These are phyloP conservation scores for Polyodon spathula DNA, from an alignment of 2,113 vertebrate species.

Conservation along the genomic window DNA sequence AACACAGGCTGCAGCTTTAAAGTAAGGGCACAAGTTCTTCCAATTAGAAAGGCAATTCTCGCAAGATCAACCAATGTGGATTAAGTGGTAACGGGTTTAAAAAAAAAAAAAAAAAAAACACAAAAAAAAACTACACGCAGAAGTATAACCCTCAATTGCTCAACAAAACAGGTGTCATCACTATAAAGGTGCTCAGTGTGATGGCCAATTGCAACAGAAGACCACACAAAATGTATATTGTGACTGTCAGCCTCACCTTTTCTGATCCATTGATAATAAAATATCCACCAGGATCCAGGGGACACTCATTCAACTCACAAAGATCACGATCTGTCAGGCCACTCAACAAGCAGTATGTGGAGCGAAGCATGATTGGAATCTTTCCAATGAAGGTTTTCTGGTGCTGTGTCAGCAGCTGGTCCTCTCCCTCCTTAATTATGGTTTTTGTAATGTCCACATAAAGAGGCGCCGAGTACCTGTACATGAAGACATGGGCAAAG, in stretches of 20 bases:
- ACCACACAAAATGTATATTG: neutral
- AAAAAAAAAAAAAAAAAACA: too few relatives aligned
- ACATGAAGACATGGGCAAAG: neutral
- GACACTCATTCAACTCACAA: constrained; percentile 94
- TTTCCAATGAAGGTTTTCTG: constrained; percentile 98
- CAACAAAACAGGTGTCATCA: neutral
- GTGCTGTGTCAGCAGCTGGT: constrained; percentile 91
- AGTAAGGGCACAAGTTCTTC: too few relatives aligned
- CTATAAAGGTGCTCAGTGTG: neutral
- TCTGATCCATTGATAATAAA: constrained; percentile 98
- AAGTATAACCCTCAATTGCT: too few relatives aligned
- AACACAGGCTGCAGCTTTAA: too few relatives aligned
- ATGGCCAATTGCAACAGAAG: neutral
- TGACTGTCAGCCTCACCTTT: constrained; percentile 63
- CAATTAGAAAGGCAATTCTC: too few relatives aligned
- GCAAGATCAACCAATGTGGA: too few relatives aligned
- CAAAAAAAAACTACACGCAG: too few relatives aligned
- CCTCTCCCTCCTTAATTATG: constrained; percentile 93
- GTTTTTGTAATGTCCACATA: constrained; percentile 98
- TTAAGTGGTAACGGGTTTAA: too few relatives aligned
- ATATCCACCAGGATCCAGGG: constrained; percentile 91
- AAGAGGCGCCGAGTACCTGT: constrained; percentile 89
- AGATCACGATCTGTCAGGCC: constrained; percentile 90
- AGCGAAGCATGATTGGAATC: constrained; percentile 97
- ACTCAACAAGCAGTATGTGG: constrained; percentile 89